Conservation (phyloP, 2,797 vertebrate species). For the Typhlichthys eigenmanni region DNA sequence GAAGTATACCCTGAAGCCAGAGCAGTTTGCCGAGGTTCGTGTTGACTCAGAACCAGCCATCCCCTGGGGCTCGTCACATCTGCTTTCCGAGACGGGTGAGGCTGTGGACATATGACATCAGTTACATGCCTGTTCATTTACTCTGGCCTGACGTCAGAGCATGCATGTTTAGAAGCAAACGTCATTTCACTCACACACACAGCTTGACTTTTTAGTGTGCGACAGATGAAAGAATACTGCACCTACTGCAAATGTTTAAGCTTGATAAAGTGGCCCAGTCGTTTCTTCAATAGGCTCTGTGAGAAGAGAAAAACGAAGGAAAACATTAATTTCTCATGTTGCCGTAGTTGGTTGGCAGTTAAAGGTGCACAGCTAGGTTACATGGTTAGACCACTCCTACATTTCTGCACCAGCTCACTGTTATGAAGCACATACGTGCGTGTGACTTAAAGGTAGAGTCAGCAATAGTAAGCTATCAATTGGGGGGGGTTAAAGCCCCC, state of each 20-base stretch:
- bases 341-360: neutral
- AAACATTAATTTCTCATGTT: slow-evolving; percentile 15
- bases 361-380: too few species aligned
- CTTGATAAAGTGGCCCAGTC: slow-evolving; percentile 81
- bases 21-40: slow-evolving; percentile 51
- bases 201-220: too few species aligned
- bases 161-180: neutral
- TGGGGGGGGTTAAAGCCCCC: too few species aligned
- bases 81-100: slow-evolving; percentile 66
- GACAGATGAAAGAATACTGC: slow-evolving; percentile 25
- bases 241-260: slow-evolving; percentile 68
- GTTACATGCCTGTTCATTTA: slow-evolving; percentile 13
- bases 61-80: slow-evolving; percentile 55
- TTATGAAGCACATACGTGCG: too few species aligned
- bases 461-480: too few species aligned
- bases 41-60: slow-evolving; percentile 33
- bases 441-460: too few species aligned
- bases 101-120: slow-evolving; percentile 44
- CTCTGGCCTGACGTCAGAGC: neutral
- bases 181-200: neutral
- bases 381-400: too few species aligned
- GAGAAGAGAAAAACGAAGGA: slow-evolving; percentile 14
- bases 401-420: too few species aligned
- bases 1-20: slow-evolving; percentile 60
- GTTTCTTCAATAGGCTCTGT: slow-evolving; percentile 84